Percentiles rank a stretch among this genome's conserved stretches.
These are phyloP conservation scores for Hoplostethus mediterraneus DNA, from an alignment of 2,797 vertebrate genomes.

Conservation along the genomic window DNA sequence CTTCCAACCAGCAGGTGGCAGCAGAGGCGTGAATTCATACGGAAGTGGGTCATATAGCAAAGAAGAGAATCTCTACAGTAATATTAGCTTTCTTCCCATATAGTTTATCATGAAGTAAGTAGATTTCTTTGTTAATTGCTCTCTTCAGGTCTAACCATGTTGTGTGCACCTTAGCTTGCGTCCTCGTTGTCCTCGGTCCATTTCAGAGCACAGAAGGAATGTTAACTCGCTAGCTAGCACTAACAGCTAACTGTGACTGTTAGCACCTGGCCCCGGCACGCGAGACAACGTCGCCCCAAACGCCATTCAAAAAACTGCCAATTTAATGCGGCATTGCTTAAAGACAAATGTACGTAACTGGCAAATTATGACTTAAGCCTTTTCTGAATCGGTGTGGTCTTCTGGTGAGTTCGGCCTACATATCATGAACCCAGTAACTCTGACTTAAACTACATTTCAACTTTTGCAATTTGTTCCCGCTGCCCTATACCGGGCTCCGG, in stretches of 20 bases:
- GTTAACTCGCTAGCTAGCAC: not conserved
- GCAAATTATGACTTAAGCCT: not conserved
- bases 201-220: no score
- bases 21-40: not conserved
- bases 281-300: no score
- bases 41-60: slow-evolving; percentile 31
- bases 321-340: not conserved
- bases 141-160: not conserved
- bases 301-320: not conserved
- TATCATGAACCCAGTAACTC: not conserved
- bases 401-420: not conserved
- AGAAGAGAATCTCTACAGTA: no score
- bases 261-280: not conserved
- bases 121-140: fast-evolving
- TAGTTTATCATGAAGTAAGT: slow-evolving; percentile 71
- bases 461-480: no score
- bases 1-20: slow-evolving; percentile 51
- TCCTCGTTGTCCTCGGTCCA: not conserved
- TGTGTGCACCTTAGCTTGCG: not conserved
- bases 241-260: not conserved
- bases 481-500: no score
- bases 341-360: fast-evolving
- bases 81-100: fast-evolving
- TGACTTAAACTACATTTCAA: not conserved
- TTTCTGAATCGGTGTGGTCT: fast-evolving